Evolutionary conservation across 1,140 invertebrate genomes (phyloP).

Genomic region (Lucilia sericata): DNA sequence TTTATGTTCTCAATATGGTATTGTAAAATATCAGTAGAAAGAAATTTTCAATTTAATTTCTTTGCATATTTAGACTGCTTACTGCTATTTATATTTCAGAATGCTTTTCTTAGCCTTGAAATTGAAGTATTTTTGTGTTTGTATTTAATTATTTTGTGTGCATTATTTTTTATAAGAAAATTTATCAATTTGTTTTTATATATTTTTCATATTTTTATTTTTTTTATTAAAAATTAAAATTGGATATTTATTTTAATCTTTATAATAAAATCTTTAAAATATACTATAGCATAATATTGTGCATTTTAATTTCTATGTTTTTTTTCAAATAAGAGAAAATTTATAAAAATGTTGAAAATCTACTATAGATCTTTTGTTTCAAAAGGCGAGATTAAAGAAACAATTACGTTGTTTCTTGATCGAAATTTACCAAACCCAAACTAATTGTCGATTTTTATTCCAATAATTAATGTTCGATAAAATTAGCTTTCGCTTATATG

Average conservation of each 20-base stretch:
- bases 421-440: too few species aligned
- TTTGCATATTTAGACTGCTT: constrained; percentile 3
- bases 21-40: neutral
- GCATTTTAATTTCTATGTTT: neutral
- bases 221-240: neutral
- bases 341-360: too few species aligned
- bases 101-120: constrained; percentile 23
- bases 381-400: too few species aligned
- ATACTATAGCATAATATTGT: neutral
- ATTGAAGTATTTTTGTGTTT: constrained; percentile 8
- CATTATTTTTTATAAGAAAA: constrained; percentile 29
- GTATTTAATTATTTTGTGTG: neutral
- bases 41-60: neutral
- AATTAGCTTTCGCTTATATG: too few species aligned
- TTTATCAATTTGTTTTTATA: neutral
- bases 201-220: neutral
- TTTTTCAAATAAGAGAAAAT: too few species aligned
- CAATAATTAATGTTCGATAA: too few species aligned
- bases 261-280: neutral
- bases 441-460: too few species aligned
- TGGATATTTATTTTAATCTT: neutral
- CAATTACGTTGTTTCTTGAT: too few species aligned
- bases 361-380: too few species aligned
- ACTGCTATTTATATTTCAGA: neutral
- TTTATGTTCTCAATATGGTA: neutral